These are phyloP conservation scores for Isurus oxyrinchus DNA, from an alignment of 2,113 vertebrate species.

Conservation along the genomic window DNA sequence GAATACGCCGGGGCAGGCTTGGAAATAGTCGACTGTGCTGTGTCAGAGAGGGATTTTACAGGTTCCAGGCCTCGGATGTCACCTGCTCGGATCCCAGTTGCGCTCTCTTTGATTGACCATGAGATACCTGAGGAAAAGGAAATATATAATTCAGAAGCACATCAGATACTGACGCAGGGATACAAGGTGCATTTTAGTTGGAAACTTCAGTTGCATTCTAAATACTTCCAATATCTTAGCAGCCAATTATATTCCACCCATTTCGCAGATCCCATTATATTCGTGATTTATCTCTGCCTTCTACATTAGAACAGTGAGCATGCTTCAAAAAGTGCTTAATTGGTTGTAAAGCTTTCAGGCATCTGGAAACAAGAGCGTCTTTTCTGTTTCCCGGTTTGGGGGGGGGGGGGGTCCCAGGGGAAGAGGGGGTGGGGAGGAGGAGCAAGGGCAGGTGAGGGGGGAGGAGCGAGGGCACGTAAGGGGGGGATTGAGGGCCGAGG, in stretches of 20 bases:
- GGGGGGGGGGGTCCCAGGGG: too few species aligned
- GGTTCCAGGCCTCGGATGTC: constrained; percentile 59
- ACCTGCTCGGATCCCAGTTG: constrained; percentile 56
- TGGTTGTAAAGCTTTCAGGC: too few species aligned
- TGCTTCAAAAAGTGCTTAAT: too few species aligned
- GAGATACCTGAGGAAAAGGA: constrained; percentile 69
- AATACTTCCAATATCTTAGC: background rate
- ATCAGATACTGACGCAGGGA: too few species aligned
- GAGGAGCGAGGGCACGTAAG: background rate
- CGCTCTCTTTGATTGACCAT: constrained; percentile 88
- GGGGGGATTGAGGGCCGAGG: too few species aligned
- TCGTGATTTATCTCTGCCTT: background rate
- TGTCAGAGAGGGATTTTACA: constrained; percentile 58
- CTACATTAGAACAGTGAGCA: background rate
- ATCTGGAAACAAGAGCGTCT: too few species aligned
- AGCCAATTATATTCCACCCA: background rate
- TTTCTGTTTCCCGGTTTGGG: too few species aligned
- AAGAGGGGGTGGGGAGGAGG: too few species aligned
- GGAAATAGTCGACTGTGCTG: constrained; percentile 49
- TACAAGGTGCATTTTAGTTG: background rate
- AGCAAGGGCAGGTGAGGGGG: too few species aligned
- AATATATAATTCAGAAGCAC: background rate
- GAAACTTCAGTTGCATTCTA: background rate
- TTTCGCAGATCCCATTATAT: background rate
- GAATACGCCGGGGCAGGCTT: constrained; percentile 77